Evolutionary conservation across 1,140 invertebrate genomes (phyloP).

Genomic region (Cylas formicarius): DNA sequence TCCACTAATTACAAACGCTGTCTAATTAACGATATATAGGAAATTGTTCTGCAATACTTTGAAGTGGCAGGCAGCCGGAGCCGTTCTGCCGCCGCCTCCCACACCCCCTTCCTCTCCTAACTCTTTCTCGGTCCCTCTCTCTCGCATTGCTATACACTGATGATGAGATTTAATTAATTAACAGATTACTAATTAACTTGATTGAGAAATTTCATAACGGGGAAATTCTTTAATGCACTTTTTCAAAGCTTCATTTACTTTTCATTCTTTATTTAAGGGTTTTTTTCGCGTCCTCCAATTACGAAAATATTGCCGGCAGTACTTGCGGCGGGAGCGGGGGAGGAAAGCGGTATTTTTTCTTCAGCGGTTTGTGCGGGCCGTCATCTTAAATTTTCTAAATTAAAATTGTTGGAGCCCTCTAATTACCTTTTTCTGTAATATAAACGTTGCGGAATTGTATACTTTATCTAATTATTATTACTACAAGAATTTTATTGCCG

Average conservation of each 20-base stretch:
- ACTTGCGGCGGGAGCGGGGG: too few species aligned
- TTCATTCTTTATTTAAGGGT: slow-evolving; percentile 7
- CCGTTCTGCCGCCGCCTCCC: too few species aligned
- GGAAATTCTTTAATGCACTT: slow-evolving; percentile 32
- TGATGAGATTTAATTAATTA: slow-evolving; percentile 42
- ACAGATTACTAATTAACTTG: slow-evolving; percentile 42
- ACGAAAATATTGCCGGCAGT: slow-evolving; percentile 19
- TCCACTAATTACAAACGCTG: slow-evolving; percentile 39
- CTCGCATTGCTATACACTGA: slow-evolving; percentile 31
- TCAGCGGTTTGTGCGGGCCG: too few species aligned
- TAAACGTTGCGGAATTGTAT: too few species aligned
- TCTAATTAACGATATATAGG: slow-evolving; percentile 43
- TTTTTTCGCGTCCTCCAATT: slow-evolving; percentile 23
- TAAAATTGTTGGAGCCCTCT: too few species aligned
- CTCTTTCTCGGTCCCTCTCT: too few species aligned
- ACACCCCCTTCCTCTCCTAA: too few species aligned
- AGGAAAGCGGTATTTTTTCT: too few species aligned
- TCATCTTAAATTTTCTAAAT: too few species aligned
- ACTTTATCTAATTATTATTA: too few species aligned
- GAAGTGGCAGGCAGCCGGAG: slow-evolving; percentile 30
- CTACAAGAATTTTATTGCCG: too few species aligned
- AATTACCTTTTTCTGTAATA: too few species aligned
- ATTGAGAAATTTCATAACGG: slow-evolving; percentile 35
- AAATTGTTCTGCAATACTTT: slow-evolving; percentile 43
- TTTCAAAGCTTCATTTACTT: slow-evolving; percentile 16